phyloP scores from a whole-genome alignment of 2,888 invertebrate genomes.

The Belgica antarctica region DNA sequence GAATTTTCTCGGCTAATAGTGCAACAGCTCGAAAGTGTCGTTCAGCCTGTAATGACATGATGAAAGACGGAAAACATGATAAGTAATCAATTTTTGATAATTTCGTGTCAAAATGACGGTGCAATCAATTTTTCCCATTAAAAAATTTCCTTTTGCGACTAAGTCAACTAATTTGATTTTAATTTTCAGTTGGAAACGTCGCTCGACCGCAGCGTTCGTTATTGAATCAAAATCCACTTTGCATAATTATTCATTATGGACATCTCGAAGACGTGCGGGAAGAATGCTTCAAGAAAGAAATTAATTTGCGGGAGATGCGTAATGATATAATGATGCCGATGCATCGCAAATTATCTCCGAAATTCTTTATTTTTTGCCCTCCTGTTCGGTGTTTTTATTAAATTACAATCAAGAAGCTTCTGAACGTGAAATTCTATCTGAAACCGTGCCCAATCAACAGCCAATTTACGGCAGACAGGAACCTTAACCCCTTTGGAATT shows the following conservation, averaged over 20 bases:
- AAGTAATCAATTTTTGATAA: constrained; percentile 32
- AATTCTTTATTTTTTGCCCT: constrained; percentile 3
- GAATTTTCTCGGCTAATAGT: constrained; percentile 25
- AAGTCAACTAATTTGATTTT: not conserved
- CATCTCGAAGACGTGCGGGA: not conserved
- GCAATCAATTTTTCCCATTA: constrained; percentile 35
- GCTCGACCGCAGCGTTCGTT: not conserved
- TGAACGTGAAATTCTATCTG: constrained; percentile 8
- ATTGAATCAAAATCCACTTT: not conserved
- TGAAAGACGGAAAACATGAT: not conserved
- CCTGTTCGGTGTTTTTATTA: constrained; percentile 28
- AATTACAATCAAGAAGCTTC: constrained; percentile 13
- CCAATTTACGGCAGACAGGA: constrained; percentile 12
- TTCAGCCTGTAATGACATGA: constrained; percentile 1
- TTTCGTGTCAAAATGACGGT: constrained; percentile 39
- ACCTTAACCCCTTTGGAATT: not conserved
- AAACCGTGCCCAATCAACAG: not conserved
- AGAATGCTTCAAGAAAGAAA: not conserved
- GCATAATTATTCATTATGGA: constrained; percentile 33
- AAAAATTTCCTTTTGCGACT: not conserved
- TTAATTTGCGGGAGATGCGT: not conserved
- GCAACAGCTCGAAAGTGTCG: not conserved
- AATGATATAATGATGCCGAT: constrained; percentile 2
- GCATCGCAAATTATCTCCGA: not conserved
- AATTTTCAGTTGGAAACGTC: not conserved